Base-by-base conservation (phyloP, 2,113 vertebrate genomes). In the Gallinago media region DNA sequence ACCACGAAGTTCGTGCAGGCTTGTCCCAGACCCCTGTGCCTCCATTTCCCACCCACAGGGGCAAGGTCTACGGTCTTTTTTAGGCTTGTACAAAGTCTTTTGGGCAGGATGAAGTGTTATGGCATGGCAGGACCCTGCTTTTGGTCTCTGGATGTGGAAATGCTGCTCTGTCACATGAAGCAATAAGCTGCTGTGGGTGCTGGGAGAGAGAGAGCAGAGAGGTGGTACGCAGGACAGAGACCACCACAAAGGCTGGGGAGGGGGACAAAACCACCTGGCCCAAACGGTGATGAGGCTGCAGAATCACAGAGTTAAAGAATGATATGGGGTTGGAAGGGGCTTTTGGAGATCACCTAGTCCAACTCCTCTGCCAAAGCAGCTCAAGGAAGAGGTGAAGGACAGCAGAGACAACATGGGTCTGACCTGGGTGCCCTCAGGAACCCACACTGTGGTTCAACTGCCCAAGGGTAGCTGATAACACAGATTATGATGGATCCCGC, bases 201-300 rank as follows among this genome's bases (percentile, higher is more conserved):
- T 75, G 67, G 62, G 52, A 66, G 54, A 50, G 42, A 40, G 27
- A 0, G 0, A 89, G 21, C 0, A 2, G 19, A 58, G 73, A 72
- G 38, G 7, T 38, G 65, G 26, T 54, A 15, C 55, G 49, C 15
- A n/a, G 47, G 22, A 63, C 13, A 36, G 27, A 55, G 19, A 87
- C 68, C 14, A 49, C 31, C 0, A 3, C 75, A 40, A 26, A 55
- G 25, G 9, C 2, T 75, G 47, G 11, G 22, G 31, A 40, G 18
- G 21, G 17, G 13, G 7, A 31, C 12, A 50, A 36, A 73, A 79
- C 26, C n/a, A 49, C 0, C 7, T 67, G 38, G 40, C 22, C 29
- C 0, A 0, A 11, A 9, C 4, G 26, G 46, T 73, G 59, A 47
- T 0, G 8, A 32, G n/a, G 40, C 18, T 67, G 73, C 73, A 73